Base-by-base conservation (phyloP, 2,888 invertebrate species). In the Sphaeridia pumilis region DNA sequence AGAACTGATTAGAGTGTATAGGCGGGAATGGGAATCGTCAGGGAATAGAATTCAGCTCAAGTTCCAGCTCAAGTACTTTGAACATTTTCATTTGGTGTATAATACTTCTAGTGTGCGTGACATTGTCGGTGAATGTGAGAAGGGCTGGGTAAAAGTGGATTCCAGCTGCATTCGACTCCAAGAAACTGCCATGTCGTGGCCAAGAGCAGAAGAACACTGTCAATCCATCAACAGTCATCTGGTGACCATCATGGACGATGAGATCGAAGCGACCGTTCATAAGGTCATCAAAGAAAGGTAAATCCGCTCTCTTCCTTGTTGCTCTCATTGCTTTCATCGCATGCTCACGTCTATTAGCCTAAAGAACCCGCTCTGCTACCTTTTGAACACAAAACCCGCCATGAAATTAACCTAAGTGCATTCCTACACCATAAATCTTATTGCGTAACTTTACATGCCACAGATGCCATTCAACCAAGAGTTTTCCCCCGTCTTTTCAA, bases 211-310 rank as follows among this genome's bases (percentile, higher is more conserved):
- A 46, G 62, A 64, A 12, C 35, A 50, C 7, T 64, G 64, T 48
- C 62, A 63, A 42, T 21, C 52, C 5, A 50, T 46, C 10, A 56
- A 57, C 4, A 62, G 61, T 27, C 64, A 64, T 54, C 50, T 64
- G 28, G 57, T 52, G 17, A 64, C 61, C 2, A 52, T 64, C 14
- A 50, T 48, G 46, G 59, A 57, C 58, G 60, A 63, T 17, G 17
- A 44, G 26, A 54, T 49, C 17, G 62, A 62, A 46, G 45, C 54
- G 14, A 58, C 58, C 43, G 38, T 64, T 26, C 54, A 58, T 26
- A 57, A 62, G 46, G 46, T 64, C 27, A 58, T 64, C 21, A 49
- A 46, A 1, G 57, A 62, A 48, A 64, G 64, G 64, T 62, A 55
- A 38, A 31, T 17, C 12, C 20, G 38, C 20, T 38, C 38, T 38